phyloP scores from a whole-genome alignment of 2,888 invertebrate genomes.

The Euspilapteryx auroguttella region DNA sequence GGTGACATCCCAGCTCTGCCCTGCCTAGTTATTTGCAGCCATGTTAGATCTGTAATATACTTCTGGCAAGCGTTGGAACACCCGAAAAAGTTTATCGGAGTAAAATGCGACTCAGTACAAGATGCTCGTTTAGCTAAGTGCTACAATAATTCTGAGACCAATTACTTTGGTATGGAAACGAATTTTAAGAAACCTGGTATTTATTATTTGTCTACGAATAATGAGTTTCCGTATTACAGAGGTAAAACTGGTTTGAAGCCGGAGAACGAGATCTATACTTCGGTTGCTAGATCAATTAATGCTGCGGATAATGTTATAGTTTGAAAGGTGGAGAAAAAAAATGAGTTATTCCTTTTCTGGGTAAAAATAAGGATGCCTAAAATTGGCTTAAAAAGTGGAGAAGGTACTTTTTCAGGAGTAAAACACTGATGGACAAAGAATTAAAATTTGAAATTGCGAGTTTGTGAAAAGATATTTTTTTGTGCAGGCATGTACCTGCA shows the following conservation, averaged over 20 bases:
- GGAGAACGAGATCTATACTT: slow-evolving; percentile 34
- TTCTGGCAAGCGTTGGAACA: slow-evolving; percentile 48
- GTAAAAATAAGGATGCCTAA: no score
- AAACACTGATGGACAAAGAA: no score
- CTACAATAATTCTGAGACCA: slow-evolving; percentile 24
- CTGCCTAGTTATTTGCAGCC: slow-evolving; percentile 37
- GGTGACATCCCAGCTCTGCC: slow-evolving; percentile 33
- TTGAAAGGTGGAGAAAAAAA: no score
- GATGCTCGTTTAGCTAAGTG: slow-evolving; percentile 37
- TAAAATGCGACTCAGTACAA: slow-evolving; percentile 32
- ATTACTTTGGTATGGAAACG: slow-evolving; percentile 30
- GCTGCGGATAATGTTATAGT: slow-evolving; percentile 26
- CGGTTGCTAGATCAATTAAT: slow-evolving; percentile 21
- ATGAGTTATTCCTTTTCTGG: no score
- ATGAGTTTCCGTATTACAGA: slow-evolving; percentile 38
- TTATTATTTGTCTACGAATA: slow-evolving; percentile 33
- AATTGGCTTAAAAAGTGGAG: no score
- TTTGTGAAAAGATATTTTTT: no score
- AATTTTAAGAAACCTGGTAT: slow-evolving; percentile 30
- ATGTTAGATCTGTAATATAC: slow-evolving; percentile 25
- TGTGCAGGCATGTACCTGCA: no score
- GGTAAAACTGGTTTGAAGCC: slow-evolving; percentile 31
- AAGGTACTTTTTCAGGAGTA: no score
- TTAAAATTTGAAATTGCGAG: no score
- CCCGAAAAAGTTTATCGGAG: slow-evolving; percentile 34